Conservation (phyloP, 1,140 invertebrate species). For the Maniola jurtina region DNA sequence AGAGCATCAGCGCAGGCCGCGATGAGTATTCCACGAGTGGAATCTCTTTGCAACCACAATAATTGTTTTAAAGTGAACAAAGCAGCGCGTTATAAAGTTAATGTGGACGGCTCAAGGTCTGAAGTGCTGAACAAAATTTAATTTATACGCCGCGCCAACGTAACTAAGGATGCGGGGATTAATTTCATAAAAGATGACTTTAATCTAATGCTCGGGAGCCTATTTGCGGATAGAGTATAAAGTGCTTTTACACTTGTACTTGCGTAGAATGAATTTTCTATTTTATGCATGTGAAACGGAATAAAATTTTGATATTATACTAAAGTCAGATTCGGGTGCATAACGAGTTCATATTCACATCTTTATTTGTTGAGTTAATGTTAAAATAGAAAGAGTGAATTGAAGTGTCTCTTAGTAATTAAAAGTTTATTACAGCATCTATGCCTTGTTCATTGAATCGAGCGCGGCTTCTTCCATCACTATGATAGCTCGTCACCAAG, state of each 20-base stretch:
- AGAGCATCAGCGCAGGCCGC: constrained; percentile 43
- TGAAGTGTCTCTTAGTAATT: too few species aligned
- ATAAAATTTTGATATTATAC: neutral
- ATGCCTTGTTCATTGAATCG: too few species aligned
- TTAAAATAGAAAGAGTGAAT: too few species aligned
- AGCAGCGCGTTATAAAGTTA: constrained; percentile 51
- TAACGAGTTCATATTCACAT: too few species aligned
- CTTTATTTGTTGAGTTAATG: too few species aligned
- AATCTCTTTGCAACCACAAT: constrained; percentile 49
- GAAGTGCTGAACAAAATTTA: constrained; percentile 46
- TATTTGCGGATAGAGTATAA: constrained; percentile 28
- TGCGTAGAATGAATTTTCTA: constrained; percentile 3
- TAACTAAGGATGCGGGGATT: constrained; percentile 35
- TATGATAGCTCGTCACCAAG: too few species aligned
- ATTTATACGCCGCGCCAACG: constrained; percentile 40
- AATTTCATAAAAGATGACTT: constrained; percentile 37
- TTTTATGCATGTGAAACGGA: neutral
- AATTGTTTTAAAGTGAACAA: constrained; percentile 59
- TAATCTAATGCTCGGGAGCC: constrained; percentile 33
- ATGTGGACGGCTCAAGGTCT: constrained; percentile 46
- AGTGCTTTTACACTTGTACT: constrained; percentile 26
- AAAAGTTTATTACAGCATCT: too few species aligned
- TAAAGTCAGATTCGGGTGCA: too few species aligned
- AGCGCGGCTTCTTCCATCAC: too few species aligned
- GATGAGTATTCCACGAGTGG: constrained; percentile 61